These are phyloP conservation scores for Eurystomus glaucurus DNA, from an alignment of 2,797 vertebrate genomes.

Conservation along the genomic window DNA sequence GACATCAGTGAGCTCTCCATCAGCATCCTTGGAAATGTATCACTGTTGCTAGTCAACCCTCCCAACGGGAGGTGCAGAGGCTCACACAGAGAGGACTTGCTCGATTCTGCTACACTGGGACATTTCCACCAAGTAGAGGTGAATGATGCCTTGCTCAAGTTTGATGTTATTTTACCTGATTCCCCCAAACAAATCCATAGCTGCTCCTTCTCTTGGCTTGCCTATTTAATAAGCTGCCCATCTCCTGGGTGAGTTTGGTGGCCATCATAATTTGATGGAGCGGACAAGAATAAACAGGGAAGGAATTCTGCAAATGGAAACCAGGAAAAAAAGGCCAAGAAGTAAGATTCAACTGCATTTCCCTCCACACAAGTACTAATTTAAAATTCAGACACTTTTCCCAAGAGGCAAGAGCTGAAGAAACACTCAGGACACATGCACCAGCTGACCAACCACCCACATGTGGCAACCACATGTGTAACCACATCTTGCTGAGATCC, in stretches of 20 bases:
- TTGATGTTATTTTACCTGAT: not conserved
- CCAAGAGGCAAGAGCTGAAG: not conserved
- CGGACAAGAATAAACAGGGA: not conserved
- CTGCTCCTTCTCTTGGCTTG: not conserved
- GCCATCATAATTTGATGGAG: not conserved
- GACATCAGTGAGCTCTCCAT: not conserved
- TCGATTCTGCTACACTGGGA: not conserved
- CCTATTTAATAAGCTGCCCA: not conserved
- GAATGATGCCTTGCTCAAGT: not conserved
- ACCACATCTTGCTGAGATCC: not conserved
- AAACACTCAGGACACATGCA: accelerated
- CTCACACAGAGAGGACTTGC: accelerated
- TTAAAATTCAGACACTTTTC: not conserved
- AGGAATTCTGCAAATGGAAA: not conserved
- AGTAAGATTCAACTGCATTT: not conserved
- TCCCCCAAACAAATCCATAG: not conserved
- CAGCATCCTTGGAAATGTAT: not conserved
- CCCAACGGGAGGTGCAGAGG: not conserved
- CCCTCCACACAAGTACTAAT: too few relatives aligned
- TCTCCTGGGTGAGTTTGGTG: accelerated
- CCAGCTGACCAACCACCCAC: accelerated
- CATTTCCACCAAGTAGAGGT: not conserved
- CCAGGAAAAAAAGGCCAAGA: not conserved
- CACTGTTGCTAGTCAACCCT: not conserved
- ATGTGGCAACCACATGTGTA: accelerated